Evolutionary conservation across 2,888 invertebrate species (phyloP).

Genomic region (Apodemia hepburni): DNA sequence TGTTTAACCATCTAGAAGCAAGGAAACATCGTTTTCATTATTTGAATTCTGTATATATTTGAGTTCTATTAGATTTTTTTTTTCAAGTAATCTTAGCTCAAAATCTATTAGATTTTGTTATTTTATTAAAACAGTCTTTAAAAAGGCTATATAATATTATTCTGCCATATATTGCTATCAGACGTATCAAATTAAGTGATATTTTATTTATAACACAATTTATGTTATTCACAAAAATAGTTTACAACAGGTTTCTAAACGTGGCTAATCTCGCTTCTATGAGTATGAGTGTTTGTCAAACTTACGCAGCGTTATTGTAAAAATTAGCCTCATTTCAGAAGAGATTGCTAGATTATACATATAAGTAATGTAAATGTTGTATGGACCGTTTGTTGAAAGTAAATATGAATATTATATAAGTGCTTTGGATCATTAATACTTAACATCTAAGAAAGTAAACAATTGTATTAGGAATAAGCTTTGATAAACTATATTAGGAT

Average conservation of each 20-base stretch:
- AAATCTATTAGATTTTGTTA: too few species aligned
- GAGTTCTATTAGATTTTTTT: too few species aligned
- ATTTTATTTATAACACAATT: neutral
- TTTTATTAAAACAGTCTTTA: neutral
- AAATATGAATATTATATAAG: slow-evolving; percentile 29
- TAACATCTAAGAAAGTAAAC: slow-evolving; percentile 33
- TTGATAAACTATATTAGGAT: neutral
- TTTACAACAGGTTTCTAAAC: too few species aligned
- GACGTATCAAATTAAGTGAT: neutral
- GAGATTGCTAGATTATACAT: neutral
- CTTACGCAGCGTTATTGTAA: neutral
- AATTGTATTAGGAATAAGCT: neutral
- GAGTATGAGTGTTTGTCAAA: neutral
- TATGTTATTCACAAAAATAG: neutral
- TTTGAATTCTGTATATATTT: too few species aligned
- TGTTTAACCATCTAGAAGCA: too few species aligned
- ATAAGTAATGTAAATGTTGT: neutral
- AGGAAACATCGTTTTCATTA: too few species aligned
- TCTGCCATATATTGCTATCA: neutral
- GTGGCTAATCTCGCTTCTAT: too few species aligned
- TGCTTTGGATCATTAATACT: slow-evolving; percentile 39
- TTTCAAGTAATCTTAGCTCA: too few species aligned
- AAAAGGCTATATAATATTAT: neutral
- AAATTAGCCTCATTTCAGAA: neutral
- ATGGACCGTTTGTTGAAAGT: neutral